These are phyloP conservation scores for Meda fulgida DNA, from an alignment of 2,797 vertebrate species.

Conservation along the genomic window DNA sequence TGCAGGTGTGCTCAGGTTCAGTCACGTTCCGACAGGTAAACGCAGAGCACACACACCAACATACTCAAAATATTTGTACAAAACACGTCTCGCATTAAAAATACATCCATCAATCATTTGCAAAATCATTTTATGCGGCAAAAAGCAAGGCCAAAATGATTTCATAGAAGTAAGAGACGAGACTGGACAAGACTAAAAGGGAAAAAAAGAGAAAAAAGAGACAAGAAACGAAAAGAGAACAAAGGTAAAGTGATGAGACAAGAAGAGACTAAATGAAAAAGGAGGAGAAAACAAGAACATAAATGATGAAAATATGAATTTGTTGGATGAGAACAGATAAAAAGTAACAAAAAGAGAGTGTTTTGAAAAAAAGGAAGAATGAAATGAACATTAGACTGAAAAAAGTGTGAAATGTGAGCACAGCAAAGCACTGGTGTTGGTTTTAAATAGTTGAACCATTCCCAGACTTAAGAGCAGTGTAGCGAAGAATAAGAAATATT, in stretches of 20 bases:
- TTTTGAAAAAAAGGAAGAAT: background rate
- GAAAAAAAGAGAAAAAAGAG: background rate
- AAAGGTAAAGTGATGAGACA: background rate
- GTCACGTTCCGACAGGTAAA: constrained; percentile 55
- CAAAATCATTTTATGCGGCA: background rate
- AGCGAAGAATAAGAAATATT: constrained; percentile 20
- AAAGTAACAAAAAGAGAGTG: background rate
- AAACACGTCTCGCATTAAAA: constrained; percentile 4
- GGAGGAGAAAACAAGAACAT: background rate
- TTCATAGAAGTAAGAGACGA: background rate
- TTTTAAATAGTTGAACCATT: constrained; percentile 5
- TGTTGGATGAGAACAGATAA: background rate
- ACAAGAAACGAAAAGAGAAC: background rate
- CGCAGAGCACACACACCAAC: constrained; percentile 14
- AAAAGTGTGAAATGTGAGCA: constrained; percentile 13
- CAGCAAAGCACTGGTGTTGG: background rate
- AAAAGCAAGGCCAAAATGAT: background rate
- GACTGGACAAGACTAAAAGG: background rate
- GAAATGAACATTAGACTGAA: background rate
- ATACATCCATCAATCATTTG: background rate
- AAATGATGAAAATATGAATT: background rate
- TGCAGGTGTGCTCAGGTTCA: constrained; percentile 53
- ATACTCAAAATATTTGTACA: constrained; percentile 29
- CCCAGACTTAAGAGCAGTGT: constrained; percentile 19
- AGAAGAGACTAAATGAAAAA: background rate